Conservation (phyloP, 1,140 invertebrate genomes). For the Chrysomallon squamiferum region DNA sequence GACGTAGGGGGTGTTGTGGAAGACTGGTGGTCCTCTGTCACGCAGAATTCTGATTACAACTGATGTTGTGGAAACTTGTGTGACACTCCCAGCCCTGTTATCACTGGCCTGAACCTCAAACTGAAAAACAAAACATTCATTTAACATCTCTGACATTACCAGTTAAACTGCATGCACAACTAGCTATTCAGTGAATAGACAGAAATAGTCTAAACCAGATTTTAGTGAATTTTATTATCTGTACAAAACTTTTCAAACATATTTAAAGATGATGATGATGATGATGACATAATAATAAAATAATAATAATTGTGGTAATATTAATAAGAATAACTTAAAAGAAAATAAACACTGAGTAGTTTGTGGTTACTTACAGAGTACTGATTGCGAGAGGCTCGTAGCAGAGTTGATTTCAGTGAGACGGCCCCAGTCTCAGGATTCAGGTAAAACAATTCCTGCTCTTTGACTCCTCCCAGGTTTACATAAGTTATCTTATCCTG, state of each 20-base stretch:
- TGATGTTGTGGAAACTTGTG: constrained; percentile 10
- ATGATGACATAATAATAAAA: too few relatives aligned
- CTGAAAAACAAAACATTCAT: constrained; percentile 26
- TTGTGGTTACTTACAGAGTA: constrained; percentile 12
- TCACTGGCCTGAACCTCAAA: constrained; percentile 32
- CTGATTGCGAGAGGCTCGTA: constrained; percentile 5
- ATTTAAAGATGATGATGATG: too few relatives aligned
- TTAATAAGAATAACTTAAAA: too few relatives aligned
- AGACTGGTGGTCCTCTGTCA: constrained; percentile 32
- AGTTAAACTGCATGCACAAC: too few relatives aligned
- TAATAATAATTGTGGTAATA: too few relatives aligned
- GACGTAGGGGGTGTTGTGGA: constrained; percentile 27
- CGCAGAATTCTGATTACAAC: constrained; percentile 22
- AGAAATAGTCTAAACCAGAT: too few relatives aligned
- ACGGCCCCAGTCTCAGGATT: constrained; percentile 39
- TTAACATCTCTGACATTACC: too few relatives aligned
- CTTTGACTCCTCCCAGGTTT: constrained; percentile 17
- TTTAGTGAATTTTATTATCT: too few relatives aligned
- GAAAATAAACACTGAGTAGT: too few relatives aligned
- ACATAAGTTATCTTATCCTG: constrained; percentile 37
- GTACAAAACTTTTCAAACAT: too few relatives aligned
- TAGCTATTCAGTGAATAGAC: too few relatives aligned
- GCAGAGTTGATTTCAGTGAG: constrained; percentile 7
- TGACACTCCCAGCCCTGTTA: constrained; percentile 7
- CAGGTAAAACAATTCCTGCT: constrained; percentile 40